Evolutionary conservation across 1,140 invertebrate species (phyloP).

Genomic region (Argopecten irradians): DNA sequence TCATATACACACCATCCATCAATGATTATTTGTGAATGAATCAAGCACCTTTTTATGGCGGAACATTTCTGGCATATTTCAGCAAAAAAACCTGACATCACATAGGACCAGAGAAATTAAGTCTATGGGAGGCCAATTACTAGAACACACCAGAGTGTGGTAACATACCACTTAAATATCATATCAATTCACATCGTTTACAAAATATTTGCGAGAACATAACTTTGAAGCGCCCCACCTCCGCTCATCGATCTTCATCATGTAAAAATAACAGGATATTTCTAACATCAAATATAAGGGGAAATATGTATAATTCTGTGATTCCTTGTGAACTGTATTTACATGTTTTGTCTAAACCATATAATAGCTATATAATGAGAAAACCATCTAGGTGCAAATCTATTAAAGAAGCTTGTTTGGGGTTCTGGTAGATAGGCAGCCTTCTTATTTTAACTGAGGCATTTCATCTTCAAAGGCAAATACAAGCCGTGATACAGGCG

Average conservation of each 20-base stretch:
- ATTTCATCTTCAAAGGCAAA: conserved; percentile 12
- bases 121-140: conserved; percentile 14
- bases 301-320: neutral
- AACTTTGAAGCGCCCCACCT: neutral
- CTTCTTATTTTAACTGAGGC: neutral
- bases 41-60: neutral
- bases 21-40: conserved; percentile 13
- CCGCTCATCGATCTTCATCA: neutral
- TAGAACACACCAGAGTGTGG: neutral
- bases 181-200: conserved; percentile 19
- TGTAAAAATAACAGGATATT: neutral
- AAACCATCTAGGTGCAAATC: conserved; percentile 8
- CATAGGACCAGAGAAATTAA: conserved; percentile 1
- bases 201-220: neutral
- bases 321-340: conserved; percentile 18
- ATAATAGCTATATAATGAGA: conserved; percentile 11
- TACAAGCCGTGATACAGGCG: neutral
- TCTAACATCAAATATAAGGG: neutral
- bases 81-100: neutral
- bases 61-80: conserved; percentile 9
- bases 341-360: neutral
- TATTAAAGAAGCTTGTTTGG: conserved; percentile 5
- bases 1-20: neutral
- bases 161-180: neutral
- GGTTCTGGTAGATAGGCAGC: neutral